A percentile compares a stretch with the other conserved stretches of the same genome.
phyloP scores from a whole-genome alignment of 2,797 vertebrate genomes.

The Danionella dracula region DNA sequence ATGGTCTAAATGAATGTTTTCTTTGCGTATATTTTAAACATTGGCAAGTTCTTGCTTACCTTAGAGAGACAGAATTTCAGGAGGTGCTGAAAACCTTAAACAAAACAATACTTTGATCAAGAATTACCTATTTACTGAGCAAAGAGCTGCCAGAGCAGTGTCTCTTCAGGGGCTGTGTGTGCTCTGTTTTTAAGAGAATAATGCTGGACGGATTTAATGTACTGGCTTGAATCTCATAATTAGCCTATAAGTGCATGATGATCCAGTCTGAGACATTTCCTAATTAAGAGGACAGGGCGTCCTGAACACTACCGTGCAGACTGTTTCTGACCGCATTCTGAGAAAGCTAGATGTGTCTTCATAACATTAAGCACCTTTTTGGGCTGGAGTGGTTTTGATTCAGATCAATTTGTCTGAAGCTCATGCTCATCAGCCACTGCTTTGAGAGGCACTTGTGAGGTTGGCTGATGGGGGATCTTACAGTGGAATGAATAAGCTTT shows the following conservation, averaged over 20 bases:
- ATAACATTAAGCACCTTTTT: constrained; percentile 6
- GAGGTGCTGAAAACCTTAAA: constrained; percentile 20
- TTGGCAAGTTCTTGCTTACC: too few species aligned
- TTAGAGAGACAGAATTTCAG: constrained; percentile 4
- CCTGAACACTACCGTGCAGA: not conserved
- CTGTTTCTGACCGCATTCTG: not conserved
- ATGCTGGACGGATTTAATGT: not conserved
- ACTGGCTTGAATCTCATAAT: not conserved
- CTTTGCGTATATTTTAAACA: too few species aligned
- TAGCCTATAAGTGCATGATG: not conserved
- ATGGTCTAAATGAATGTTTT: too few species aligned
- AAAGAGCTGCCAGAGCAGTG: constrained; percentile 2
- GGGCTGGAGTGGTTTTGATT: constrained; percentile 25
- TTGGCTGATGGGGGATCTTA: not conserved
- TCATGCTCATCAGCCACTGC: not conserved
- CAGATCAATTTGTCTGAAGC: constrained; percentile 30
- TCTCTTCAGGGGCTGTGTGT: constrained; percentile 1
- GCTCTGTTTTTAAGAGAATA: too few species aligned
- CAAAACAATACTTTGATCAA: constrained; percentile 22
- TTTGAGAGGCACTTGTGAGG: constrained; percentile 14
- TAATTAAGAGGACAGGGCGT: not conserved
- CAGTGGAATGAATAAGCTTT: not conserved
- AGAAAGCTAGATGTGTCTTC: not conserved
- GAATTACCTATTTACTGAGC: constrained; percentile 19
- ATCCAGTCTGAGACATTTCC: not conserved